Conservation (phyloP, 2,888 invertebrate genomes). For the Reticulitermes lucifugus region DNA sequence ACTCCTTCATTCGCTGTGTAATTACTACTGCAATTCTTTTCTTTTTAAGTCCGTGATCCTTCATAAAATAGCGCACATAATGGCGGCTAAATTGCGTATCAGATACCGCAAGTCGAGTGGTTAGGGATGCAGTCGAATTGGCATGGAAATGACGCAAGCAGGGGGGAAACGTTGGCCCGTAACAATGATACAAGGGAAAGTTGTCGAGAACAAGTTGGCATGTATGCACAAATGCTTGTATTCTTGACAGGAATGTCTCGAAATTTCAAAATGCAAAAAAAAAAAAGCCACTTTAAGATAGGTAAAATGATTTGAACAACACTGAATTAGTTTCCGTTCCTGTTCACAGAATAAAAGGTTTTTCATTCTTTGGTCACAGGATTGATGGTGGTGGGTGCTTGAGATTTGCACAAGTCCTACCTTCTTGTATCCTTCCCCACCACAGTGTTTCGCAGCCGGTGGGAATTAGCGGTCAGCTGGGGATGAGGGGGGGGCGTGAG, state of each 20-base stretch:
- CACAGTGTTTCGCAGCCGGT: too few species aligned
- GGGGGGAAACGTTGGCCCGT: constrained; percentile 18
- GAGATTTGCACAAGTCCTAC: too few species aligned
- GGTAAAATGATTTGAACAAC: neutral
- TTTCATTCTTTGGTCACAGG: too few species aligned
- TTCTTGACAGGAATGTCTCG: constrained; percentile 16
- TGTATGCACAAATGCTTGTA: constrained; percentile 1
- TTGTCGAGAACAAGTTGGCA: neutral
- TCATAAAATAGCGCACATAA: constrained; percentile 46
- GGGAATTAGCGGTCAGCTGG: too few species aligned
- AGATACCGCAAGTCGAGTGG: constrained; percentile 28
- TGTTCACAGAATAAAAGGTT: too few species aligned
- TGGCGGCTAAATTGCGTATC: constrained; percentile 45
- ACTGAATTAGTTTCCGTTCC: neutral
- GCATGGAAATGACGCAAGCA: constrained; percentile 45
- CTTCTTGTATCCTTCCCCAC: too few species aligned
- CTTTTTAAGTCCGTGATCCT: constrained; percentile 43
- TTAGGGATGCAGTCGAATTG: constrained; percentile 37
- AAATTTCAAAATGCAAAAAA: constrained; percentile 3
- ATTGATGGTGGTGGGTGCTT: too few species aligned
- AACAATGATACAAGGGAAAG: neutral
- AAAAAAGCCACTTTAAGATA: constrained; percentile 1
- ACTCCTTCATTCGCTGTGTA: constrained; percentile 40
- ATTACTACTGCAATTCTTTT: constrained; percentile 47
- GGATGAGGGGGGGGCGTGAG: too few species aligned